Evolutionary conservation across 1,140 invertebrate species (phyloP).

Genomic region (Dendroctonus ponderosae): DNA sequence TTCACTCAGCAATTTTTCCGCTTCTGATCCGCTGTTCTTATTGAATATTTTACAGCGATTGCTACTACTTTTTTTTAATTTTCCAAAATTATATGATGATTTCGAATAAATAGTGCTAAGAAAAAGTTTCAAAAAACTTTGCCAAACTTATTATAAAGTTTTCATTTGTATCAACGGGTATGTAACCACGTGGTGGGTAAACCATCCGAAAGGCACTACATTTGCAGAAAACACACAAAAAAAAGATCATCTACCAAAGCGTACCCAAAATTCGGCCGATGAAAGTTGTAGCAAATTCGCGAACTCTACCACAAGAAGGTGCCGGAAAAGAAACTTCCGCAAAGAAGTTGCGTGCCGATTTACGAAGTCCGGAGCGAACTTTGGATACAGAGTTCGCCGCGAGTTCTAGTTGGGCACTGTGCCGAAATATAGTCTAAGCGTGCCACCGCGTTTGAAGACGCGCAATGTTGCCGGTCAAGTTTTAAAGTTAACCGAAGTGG

Average conservation of each 20-base stretch:
- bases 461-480: constrained; percentile 28
- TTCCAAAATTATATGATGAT: too few species aligned
- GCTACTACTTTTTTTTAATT: too few species aligned
- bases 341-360: constrained; percentile 31
- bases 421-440: constrained; percentile 32
- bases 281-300: constrained; percentile 21
- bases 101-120: too few species aligned
- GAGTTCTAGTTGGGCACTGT: constrained; percentile 31
- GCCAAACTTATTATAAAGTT: constrained; percentile 3
- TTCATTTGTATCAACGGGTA: constrained; percentile 3
- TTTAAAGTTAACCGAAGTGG: constrained; percentile 20
- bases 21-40: too few species aligned
- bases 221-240: constrained; percentile 21
- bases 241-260: constrained; percentile 17
- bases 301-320: constrained; percentile 28
- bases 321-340: constrained; percentile 25
- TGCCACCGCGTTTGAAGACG: constrained; percentile 31
- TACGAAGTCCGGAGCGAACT: constrained; percentile 26
- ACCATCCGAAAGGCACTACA: constrained; percentile 1
- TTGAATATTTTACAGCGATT: too few species aligned
- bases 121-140: neutral
- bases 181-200: constrained; percentile 6
- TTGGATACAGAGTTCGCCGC: constrained; percentile 24
- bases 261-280: constrained; percentile 28
- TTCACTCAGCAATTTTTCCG: too few species aligned